A percentile compares a stretch with the other conserved stretches of the same genome.
These are phyloP conservation scores for Drosophila rubida DNA, from an alignment of 2,888 invertebrate genomes.

Conservation along the genomic window DNA sequence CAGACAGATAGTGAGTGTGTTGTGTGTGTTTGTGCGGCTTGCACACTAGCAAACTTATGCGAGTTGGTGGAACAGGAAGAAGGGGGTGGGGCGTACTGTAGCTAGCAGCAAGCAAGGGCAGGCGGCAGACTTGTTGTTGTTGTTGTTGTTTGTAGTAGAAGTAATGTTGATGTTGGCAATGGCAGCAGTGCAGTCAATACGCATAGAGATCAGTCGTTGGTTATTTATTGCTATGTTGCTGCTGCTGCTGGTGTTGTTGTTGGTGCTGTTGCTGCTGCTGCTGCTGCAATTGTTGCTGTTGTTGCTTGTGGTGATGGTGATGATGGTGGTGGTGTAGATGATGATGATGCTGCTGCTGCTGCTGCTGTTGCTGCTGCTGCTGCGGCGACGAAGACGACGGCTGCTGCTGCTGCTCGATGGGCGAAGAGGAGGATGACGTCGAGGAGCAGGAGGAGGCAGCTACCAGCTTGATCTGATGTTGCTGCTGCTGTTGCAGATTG, in stretches of 20 bases:
- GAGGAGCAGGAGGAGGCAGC: slow-evolving; percentile 23
- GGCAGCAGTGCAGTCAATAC: slow-evolving; percentile 80
- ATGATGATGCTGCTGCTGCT: slow-evolving; percentile 26
- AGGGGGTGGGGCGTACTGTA: slow-evolving; percentile 7
- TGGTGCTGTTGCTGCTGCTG: slow-evolving; percentile 37
- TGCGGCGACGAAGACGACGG: slow-evolving; percentile 16
- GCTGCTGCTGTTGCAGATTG: slow-evolving; percentile 44
- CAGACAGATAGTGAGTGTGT: not conserved
- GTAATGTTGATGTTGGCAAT: slow-evolving; percentile 47
- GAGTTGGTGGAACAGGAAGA: not conserved
- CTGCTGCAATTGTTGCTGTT: slow-evolving; percentile 28
- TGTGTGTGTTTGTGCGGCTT: not conserved
- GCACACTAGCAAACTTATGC: slow-evolving; percentile 22
- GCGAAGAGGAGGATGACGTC: slow-evolving; percentile 8
- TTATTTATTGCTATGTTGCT: slow-evolving; percentile 64
- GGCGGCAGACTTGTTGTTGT: slow-evolving; percentile 23
- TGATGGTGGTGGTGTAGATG: slow-evolving; percentile 30
- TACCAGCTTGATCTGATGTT: slow-evolving; percentile 15
- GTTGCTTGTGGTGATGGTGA: slow-evolving; percentile 20
- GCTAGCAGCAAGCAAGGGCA: slow-evolving; percentile 59
- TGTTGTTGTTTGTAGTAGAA: slow-evolving; percentile 17
- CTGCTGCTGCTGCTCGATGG: slow-evolving; percentile 16
- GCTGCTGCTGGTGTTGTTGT: slow-evolving; percentile 47
- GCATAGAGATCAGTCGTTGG: slow-evolving; percentile 82
- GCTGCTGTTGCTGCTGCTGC: slow-evolving; percentile 9